Conservation (phyloP, 2,797 vertebrate genomes). For the Tragopan temminckii region DNA sequence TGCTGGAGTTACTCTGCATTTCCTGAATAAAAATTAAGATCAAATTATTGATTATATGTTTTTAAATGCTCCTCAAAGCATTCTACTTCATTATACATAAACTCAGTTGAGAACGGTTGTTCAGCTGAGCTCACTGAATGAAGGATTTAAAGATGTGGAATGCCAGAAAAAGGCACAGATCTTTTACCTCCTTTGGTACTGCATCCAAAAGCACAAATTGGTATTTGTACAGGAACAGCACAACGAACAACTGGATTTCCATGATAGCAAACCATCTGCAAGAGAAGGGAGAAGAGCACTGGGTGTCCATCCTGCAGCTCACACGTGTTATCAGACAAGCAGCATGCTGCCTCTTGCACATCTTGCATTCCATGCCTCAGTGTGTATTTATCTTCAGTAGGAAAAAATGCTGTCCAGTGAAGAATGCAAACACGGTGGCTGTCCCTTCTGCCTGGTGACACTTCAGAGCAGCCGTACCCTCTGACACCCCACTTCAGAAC, state of each 20-base stretch:
- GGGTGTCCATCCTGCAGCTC: background rate
- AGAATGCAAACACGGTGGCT: accelerated
- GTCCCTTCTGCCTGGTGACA: background rate
- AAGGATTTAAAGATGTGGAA: background rate
- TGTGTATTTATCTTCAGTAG: background rate
- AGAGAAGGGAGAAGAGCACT: background rate
- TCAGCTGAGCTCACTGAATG: background rate
- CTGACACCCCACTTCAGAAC: slow-evolving; percentile 30
- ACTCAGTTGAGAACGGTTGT: background rate
- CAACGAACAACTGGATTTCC: slow-evolving; percentile 82
- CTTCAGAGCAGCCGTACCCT: background rate
- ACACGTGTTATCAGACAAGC: background rate
- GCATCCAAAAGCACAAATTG: slow-evolving; percentile 82
- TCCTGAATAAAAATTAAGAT: background rate
- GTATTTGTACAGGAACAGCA: slow-evolving; percentile 84
- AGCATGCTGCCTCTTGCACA: background rate
- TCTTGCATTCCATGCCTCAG: background rate
- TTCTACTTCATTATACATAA: background rate
- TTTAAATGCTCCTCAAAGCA: background rate
- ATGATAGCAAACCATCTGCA: slow-evolving; percentile 86
- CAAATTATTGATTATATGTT: accelerated
- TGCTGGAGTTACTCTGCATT: background rate
- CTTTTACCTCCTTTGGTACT: slow-evolving; percentile 84
- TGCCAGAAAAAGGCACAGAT: background rate
- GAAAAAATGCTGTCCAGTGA: background rate